Evolutionary conservation across 53 echinoderm and acorn worm species (phyloP).

Genomic region (Echinarachnius parma): DNA sequence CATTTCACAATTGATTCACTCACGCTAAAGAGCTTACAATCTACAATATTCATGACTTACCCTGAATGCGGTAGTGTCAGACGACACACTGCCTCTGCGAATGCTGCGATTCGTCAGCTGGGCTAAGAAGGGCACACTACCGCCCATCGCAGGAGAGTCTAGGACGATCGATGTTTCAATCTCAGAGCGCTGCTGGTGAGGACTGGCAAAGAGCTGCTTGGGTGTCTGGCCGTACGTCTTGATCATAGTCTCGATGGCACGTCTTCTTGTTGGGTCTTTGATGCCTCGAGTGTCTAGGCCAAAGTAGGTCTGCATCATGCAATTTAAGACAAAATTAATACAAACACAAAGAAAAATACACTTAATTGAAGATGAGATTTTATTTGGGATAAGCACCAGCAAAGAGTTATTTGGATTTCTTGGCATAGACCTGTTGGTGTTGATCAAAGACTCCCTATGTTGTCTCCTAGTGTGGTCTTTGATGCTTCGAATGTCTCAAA

Average conservation of each 20-base stretch:
- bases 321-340: constrained; percentile 4
- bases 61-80: constrained; percentile 18
- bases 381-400: too few relatives aligned
- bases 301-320: constrained; percentile 96
- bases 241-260: constrained; percentile 97
- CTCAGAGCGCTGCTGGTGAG: constrained; percentile 65
- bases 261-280: constrained; percentile 64
- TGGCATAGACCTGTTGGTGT: too few relatives aligned
- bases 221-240: constrained; percentile 99
- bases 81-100: too few relatives aligned
- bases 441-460: too few relatives aligned
- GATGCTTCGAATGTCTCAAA: too few relatives aligned
- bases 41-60: constrained; percentile 9
- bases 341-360: not conserved
- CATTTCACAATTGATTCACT: too few relatives aligned
- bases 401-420: too few relatives aligned
- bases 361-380: too few relatives aligned
- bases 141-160: constrained; percentile 22
- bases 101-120: constrained; percentile 2
- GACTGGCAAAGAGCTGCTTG: constrained; percentile 80
- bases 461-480: too few relatives aligned
- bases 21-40: too few relatives aligned
- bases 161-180: constrained; percentile 20
- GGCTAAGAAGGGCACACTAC: constrained; percentile 25
- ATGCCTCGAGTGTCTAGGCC: constrained; percentile 81